A percentile compares a stretch with the other conserved stretches of the same genome.
Conservation (phyloP, 2,797 vertebrate genomes). For the Salmo trutta region DNA sequence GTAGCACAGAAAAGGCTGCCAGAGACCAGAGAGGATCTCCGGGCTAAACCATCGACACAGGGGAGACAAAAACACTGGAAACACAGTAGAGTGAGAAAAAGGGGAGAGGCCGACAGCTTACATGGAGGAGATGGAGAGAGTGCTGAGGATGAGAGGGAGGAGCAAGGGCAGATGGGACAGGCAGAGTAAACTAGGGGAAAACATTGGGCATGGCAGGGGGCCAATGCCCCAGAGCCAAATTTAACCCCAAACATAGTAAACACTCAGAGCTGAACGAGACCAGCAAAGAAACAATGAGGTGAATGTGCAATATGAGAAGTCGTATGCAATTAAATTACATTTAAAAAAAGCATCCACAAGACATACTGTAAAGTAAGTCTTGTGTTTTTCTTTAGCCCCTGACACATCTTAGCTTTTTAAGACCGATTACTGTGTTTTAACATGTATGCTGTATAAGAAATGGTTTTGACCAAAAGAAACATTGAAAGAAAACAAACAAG, state of each 20-base stretch:
- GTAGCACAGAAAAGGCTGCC: not conserved
- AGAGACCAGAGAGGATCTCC: not conserved
- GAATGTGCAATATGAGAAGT: slow-evolving; percentile 46
- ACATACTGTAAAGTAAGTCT: slow-evolving; percentile 26
- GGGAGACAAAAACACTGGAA: slow-evolving; percentile 39
- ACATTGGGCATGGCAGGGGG: slow-evolving; percentile 17
- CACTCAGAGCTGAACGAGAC: slow-evolving; percentile 35
- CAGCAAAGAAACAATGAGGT: slow-evolving; percentile 39
- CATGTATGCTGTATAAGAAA: slow-evolving; percentile 72
- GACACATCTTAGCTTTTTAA: slow-evolving; percentile 47
- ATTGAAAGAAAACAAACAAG: slow-evolving; percentile 70
- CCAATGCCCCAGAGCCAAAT: slow-evolving; percentile 27
- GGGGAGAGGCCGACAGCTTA: slow-evolving; percentile 2
- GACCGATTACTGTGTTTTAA: slow-evolving; percentile 79
- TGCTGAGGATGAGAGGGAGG: not conserved
- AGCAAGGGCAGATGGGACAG: slow-evolving; percentile 30
- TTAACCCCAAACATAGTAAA: slow-evolving; percentile 33
- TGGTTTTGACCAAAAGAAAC: slow-evolving; percentile 73
- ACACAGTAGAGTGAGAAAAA: slow-evolving; percentile 26
- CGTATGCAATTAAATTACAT: slow-evolving; percentile 54
- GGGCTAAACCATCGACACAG: slow-evolving; percentile 36
- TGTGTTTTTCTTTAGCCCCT: slow-evolving; percentile 45
- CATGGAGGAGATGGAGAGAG: no score
- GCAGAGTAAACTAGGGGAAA: slow-evolving; percentile 25
- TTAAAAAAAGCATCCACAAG: slow-evolving; percentile 17